Evolutionary conservation across 2,797 vertebrate species (phyloP).

Genomic region (Lateolabrax maculatus): DNA sequence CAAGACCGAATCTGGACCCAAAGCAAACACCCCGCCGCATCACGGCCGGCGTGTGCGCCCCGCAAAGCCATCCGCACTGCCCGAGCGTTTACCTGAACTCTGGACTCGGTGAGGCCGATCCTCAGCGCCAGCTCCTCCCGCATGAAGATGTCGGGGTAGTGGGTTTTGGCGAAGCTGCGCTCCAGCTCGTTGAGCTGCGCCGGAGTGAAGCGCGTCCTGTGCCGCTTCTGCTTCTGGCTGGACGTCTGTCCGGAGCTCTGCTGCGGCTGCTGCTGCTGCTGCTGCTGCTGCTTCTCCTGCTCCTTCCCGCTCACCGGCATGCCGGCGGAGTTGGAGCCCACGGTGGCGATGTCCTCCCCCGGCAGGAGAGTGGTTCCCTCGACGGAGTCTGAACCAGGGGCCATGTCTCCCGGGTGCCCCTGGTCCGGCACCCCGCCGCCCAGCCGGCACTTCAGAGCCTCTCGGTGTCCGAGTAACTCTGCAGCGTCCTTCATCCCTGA

Average conservation of each 20-base stretch:
- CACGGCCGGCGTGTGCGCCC: neutral
- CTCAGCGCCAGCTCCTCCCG: slow-evolving; percentile 96
- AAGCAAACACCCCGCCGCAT: slow-evolving; percentile 21
- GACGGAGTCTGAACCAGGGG: slow-evolving; percentile 92
- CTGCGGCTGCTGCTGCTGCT: slow-evolving; percentile 83
- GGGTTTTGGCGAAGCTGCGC: slow-evolving; percentile 98
- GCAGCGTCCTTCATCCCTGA: slow-evolving; percentile 98
- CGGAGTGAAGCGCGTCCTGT: slow-evolving; percentile 98
- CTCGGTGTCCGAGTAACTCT: slow-evolving; percentile 96
- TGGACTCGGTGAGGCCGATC: slow-evolving; percentile 97
- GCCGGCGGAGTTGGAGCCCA: slow-evolving; percentile 92
- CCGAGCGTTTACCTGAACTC: slow-evolving; percentile 92
- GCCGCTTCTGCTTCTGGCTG: slow-evolving; percentile 97
- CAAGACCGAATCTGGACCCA: neutral
- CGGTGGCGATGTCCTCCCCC: slow-evolving; percentile 94
- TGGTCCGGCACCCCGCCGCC: slow-evolving; percentile 92
- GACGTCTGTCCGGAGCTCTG: slow-evolving; percentile 90
- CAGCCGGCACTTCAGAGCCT: slow-evolving; percentile 95
- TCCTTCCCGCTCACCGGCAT: slow-evolving; percentile 94
- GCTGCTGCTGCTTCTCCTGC: slow-evolving; percentile 92
- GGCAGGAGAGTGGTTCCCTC: slow-evolving; percentile 95
- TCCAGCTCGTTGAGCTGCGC: slow-evolving; percentile 98
- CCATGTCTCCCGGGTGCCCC: slow-evolving; percentile 94
- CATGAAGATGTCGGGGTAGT: slow-evolving; percentile 99
- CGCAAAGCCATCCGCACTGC: neutral